Evolutionary conservation across 2,797 vertebrate species (phyloP).

Genomic region (Chelon labrosus): DNA sequence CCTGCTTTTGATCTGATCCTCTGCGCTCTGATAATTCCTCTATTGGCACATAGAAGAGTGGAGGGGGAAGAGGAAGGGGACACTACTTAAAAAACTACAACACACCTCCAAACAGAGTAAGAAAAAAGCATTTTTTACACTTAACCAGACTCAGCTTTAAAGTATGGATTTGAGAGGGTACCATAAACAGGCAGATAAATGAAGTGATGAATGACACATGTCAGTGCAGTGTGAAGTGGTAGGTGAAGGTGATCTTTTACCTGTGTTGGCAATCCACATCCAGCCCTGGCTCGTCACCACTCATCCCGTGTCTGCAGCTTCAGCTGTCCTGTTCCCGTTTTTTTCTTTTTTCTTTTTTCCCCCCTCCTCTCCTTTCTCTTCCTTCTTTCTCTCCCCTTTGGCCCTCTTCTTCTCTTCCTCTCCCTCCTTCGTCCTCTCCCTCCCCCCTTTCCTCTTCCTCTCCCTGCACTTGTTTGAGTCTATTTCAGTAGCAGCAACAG

Average conservation of each 20-base stretch:
- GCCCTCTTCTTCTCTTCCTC: constrained; percentile 53
- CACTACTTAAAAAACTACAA: constrained; percentile 27
- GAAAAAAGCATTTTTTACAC: constrained; percentile 6
- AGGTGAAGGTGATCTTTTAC: constrained; percentile 74
- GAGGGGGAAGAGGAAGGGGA: not conserved
- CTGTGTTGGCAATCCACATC: constrained; percentile 83
- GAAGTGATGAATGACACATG: constrained; percentile 19
- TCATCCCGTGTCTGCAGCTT: constrained; percentile 81
- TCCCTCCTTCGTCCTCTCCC: constrained; percentile 37
- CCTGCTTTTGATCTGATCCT: constrained; percentile 49
- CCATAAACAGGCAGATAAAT: not conserved
- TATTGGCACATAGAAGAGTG: constrained; percentile 23
- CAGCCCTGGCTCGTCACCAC: constrained; percentile 78
- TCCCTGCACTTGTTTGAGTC: constrained; percentile 86
- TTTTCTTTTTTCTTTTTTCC: constrained; percentile 22
- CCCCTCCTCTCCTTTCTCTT: constrained; percentile 17
- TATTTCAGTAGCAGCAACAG: constrained; percentile 84
- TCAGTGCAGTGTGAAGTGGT: constrained; percentile 7
- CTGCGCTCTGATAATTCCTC: constrained; percentile 55
- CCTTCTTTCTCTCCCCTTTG: constrained; percentile 43
- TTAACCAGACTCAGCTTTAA: constrained; percentile 12
- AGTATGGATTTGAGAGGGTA: constrained; percentile 7
- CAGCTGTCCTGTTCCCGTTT: constrained; percentile 66
- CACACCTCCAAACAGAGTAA: constrained; percentile 23
- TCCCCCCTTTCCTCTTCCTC: constrained; percentile 42